These are phyloP conservation scores for Galeruca laticollis DNA, from an alignment of 2,888 invertebrate species.

Conservation along the genomic window DNA sequence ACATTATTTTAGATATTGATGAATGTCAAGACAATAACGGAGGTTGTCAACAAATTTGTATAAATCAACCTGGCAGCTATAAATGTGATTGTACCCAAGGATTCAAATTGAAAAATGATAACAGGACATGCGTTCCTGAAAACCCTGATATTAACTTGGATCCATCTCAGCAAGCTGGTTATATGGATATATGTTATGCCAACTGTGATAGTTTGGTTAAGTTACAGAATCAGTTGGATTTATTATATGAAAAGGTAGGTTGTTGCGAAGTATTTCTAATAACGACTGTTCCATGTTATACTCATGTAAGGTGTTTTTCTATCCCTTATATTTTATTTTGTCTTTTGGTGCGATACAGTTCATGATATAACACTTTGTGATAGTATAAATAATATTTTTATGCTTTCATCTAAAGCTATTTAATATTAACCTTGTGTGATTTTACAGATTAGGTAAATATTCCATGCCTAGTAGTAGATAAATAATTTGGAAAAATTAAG, in stretches of 20 bases:
- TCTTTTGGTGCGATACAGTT: no score
- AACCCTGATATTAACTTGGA: slow-evolving; percentile 20
- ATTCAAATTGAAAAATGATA: slow-evolving; percentile 70
- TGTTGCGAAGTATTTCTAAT: neutral
- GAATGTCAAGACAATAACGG: slow-evolving; percentile 72
- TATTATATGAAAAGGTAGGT: slow-evolving; percentile 68
- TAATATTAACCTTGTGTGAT: no score
- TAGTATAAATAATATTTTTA: no score
- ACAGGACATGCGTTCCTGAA: slow-evolving; percentile 70
- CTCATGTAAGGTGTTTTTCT: no score
- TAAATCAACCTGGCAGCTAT: slow-evolving; percentile 73
- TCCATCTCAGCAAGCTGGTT: slow-evolving; percentile 36
- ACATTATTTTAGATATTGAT: slow-evolving; percentile 67
- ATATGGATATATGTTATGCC: slow-evolving; percentile 71
- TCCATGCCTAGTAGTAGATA: no score
- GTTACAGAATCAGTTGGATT: slow-evolving; percentile 71
- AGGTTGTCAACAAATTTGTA: slow-evolving; percentile 75
- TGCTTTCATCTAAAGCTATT: no score
- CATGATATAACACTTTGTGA: no score
- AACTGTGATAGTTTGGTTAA: slow-evolving; percentile 74
- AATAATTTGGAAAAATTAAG: no score
- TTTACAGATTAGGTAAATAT: no score
- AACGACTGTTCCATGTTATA: no score
- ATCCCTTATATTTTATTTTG: no score
- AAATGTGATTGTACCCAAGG: slow-evolving; percentile 73